phyloP scores from a whole-genome alignment of 2,113 vertebrate species.

The Lepus timidus region DNA sequence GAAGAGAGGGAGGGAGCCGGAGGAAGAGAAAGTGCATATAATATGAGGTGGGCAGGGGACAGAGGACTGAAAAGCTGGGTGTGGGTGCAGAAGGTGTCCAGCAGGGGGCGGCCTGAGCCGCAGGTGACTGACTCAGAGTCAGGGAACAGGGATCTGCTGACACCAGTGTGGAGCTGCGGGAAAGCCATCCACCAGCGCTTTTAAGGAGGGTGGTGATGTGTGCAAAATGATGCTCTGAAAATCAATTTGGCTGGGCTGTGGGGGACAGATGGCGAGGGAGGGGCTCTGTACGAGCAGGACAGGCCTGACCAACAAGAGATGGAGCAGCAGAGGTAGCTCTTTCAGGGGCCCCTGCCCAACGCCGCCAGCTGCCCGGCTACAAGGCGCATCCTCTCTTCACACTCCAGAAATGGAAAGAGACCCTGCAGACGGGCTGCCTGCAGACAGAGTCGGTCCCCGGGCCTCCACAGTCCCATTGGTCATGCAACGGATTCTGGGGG shows the following conservation, averaged over 20 bases:
- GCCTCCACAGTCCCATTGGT: neutral
- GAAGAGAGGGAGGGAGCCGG: neutral
- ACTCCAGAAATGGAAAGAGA: neutral
- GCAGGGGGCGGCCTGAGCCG: neutral
- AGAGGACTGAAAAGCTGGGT: neutral
- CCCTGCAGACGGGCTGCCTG: neutral
- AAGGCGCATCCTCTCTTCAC: neutral
- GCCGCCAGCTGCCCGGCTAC: neutral
- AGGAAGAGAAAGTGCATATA: slow-evolving; percentile 8
- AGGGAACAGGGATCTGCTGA: neutral
- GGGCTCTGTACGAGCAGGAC: neutral
- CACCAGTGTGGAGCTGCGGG: neutral
- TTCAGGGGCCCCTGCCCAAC: neutral
- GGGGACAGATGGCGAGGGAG: neutral
- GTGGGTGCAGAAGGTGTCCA: fast-evolving
- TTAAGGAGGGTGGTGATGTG: slow-evolving; percentile 51
- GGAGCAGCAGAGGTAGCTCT: neutral
- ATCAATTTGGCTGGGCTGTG: neutral
- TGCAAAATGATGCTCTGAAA: slow-evolving; percentile 60
- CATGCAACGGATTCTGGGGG: neutral
- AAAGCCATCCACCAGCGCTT: neutral
- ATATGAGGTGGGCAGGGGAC: fast-evolving
- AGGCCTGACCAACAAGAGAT: neutral
- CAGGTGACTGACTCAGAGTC: neutral
- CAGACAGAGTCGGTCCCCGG: neutral